These are phyloP conservation scores for Protonibea diacanthus DNA, from an alignment of 2,797 vertebrate genomes.

Conservation along the genomic window DNA sequence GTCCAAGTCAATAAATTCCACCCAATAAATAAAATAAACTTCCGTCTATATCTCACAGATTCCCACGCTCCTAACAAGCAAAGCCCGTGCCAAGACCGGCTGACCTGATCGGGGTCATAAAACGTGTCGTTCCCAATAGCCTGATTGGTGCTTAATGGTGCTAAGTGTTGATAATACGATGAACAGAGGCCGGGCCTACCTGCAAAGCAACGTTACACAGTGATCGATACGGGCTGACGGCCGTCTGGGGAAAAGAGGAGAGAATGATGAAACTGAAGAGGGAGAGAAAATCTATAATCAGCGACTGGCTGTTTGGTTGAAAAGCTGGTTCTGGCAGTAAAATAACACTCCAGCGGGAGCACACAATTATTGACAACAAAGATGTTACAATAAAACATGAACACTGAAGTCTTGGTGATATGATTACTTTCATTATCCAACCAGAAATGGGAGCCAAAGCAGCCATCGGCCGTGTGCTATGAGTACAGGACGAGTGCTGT, in stretches of 20 bases:
- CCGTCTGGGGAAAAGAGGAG: constrained; percentile 12
- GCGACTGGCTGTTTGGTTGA: constrained; percentile 32
- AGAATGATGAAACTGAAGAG: constrained; percentile 34
- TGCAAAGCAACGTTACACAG: constrained; percentile 48
- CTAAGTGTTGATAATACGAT: constrained; percentile 35
- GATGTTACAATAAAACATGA: constrained; percentile 23
- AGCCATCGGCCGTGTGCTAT: background rate
- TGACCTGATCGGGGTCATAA: constrained; percentile 35
- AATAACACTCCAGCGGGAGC: constrained; percentile 26
- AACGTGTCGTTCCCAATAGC: constrained; percentile 14
- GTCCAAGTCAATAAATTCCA: constrained; percentile 33
- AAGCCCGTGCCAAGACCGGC: background rate
- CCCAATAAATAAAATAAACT: constrained; percentile 29
- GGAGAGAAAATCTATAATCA: constrained; percentile 45
- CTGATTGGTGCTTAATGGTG: constrained; percentile 49
- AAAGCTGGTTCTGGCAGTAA: constrained; percentile 34
- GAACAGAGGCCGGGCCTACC: constrained; percentile 34
- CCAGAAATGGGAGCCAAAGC: constrained; percentile 11
- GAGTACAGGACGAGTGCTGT: background rate
- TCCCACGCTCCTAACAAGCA: constrained; percentile 4
- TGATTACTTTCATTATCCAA: constrained; percentile 39
- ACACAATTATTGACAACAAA: constrained; percentile 33
- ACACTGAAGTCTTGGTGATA: constrained; percentile 12
- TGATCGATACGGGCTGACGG: constrained; percentile 61
- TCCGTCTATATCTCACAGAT: constrained; percentile 15